Base-by-base conservation (phyloP, 2,888 invertebrate genomes). In the Agelastica alni region DNA sequence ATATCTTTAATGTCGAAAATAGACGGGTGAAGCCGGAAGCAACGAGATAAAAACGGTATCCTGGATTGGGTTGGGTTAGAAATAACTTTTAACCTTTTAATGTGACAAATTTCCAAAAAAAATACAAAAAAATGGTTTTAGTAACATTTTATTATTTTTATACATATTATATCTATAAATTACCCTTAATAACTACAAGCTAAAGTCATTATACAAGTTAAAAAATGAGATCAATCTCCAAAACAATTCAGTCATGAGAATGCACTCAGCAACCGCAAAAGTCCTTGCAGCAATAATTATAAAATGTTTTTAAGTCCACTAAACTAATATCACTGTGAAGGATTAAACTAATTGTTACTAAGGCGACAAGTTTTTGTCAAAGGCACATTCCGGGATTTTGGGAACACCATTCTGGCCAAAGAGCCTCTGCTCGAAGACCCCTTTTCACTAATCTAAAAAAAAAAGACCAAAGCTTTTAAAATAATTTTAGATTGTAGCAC, bases 381-480 rank as follows among this genome's bases (percentile, higher is more conserved):
- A 85, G 86, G 77, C 88, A 88, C 74, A 85, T 83, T 65, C 86
- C 84, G 22, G 88, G 88, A 75, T 89, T 88, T 71, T 89, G 86
- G 22, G 83, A 79, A 72, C 89, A 90, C 88, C 88, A 89, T 60
- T 83, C 81, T 12, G 89, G 89, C 87, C 89, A 88, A 68, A 89
- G 79, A 14, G 88, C 85, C 64, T 88, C 88, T 0, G 87, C 84
- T 22, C 78, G 79, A 34, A 89, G 72, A 0, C 89, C 89, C 37
- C 84, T 80, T 12, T 79, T 77, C 14, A 83, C 74, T 52, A 89
- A 74, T 18, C 89, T 77, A 63, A 5, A 49, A 48, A 12, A 9
- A 31, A 39, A 3, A 39, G 44, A 17, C 2, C n/a, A n/a, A n/a
- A n/a, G n/a, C n/a, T n/a, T n/a, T n/a, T n/a, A n/a, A n/a, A n/a